Base-by-base conservation (phyloP, 2,797 vertebrate genomes). In the Mormyrus proboscirostris region DNA sequence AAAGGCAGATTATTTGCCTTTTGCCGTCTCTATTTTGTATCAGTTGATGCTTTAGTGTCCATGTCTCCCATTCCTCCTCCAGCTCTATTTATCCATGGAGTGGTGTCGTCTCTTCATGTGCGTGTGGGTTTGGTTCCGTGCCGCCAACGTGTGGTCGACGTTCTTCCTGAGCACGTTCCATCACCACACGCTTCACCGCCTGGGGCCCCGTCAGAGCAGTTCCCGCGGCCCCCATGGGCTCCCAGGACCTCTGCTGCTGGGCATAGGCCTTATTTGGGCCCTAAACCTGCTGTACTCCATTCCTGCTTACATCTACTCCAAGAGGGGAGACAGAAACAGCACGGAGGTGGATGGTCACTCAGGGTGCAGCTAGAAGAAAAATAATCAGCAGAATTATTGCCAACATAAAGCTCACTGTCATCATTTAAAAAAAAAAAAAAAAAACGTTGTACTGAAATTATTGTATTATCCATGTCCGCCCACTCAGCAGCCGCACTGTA, bases 71-170 rank as follows among this genome's bases (percentile, higher is more conserved):
- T n/a, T 8, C n/a, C 57, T 22, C 57, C n/a, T 83, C 12, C 86
- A 94, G 93, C 90, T 96, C n/a, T 95, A 92, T 90, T 93, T 92
- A 1, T 94, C 93, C 82, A 94, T 89, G 86, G 89, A 89, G 22
- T 95, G 93, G 93, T 97, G 97, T 89, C 94, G 93, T 86, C 29
- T 96, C 10, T 93, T 97, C 90, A 97, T 97, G 96, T 96, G 95
- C 1, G 10, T 96, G 47, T 97, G 96, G 96, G 95, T 97, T 91
- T 96, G 96, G 95, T 89, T 97, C 73, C 95, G 96, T 29, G 94
- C 96, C 0, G 96, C 95, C 50, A 96, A 95, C 1, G 95, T 96
- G 51, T 97, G 96, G 96, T 96, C 96, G 0, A 97, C 96, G 0
- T 93, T 97, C 55, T 96, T 94, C 88, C 95, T 97, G 90, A 97